phyloP scores from a whole-genome alignment of 2,888 invertebrate species.

The Melinaea marsaeus region DNA sequence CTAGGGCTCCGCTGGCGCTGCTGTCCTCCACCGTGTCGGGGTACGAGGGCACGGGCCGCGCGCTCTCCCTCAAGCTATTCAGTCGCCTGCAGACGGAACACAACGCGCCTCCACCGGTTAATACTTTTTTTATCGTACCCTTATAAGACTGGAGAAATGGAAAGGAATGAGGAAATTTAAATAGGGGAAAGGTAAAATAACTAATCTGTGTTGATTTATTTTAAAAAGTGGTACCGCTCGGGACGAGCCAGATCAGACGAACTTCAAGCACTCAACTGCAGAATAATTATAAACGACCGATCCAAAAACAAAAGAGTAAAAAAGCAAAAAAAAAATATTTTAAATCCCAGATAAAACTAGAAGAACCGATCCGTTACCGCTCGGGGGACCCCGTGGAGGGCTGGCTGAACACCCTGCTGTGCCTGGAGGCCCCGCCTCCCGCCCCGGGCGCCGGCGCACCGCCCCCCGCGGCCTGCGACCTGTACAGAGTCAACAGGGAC shows the following conservation, averaged over 20 bases:
- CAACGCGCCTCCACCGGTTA: slow-evolving; percentile 79
- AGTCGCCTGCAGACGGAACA: slow-evolving; percentile 86
- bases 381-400: slow-evolving; percentile 90
- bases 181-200: too few relatives aligned
- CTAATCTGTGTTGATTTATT: too few relatives aligned
- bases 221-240: too few relatives aligned
- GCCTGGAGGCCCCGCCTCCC: slow-evolving; percentile 89
- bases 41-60: slow-evolving; percentile 98
- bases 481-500: slow-evolving; percentile 91
- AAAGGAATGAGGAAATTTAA: too few relatives aligned
- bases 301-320: too few relatives aligned
- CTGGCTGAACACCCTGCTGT: slow-evolving; percentile 95
- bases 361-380: slow-evolving; percentile 97
- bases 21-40: slow-evolving; percentile 98
- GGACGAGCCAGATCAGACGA: too few relatives aligned
- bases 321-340: too few relatives aligned
- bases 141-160: too few relatives aligned
- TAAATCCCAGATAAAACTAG: slow-evolving; percentile 82
- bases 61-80: slow-evolving; percentile 95
- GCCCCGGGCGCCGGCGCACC: slow-evolving; percentile 89
- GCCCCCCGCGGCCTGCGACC: slow-evolving; percentile 90
- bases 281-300: too few relatives aligned
- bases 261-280: too few relatives aligned
- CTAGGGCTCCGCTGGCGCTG: slow-evolving; percentile 94
- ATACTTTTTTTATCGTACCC: not conserved